Evolutionary conservation across 1,140 invertebrate genomes (phyloP).

Genomic region (Penaeus japonicus): DNA sequence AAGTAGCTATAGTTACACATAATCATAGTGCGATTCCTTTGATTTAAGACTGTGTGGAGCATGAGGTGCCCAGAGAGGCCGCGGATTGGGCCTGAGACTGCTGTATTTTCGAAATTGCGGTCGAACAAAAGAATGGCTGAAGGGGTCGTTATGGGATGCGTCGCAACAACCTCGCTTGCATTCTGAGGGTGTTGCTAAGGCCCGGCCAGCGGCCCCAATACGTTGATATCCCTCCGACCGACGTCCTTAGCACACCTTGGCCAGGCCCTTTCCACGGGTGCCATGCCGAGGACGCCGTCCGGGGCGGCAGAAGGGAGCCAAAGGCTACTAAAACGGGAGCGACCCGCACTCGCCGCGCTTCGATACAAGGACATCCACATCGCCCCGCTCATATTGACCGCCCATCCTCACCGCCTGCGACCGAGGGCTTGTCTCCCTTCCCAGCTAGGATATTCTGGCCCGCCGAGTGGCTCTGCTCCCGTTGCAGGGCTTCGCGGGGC

Average conservation of each 20-base stretch:
- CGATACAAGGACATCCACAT: constrained; percentile 51
- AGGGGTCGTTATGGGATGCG: constrained; percentile 41
- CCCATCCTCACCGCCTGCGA: background rate
- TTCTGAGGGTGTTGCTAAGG: background rate
- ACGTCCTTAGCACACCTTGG: background rate
- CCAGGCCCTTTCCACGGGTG: background rate
- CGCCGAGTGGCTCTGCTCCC: background rate
- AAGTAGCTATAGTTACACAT: background rate
- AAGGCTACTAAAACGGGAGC: constrained; percentile 36
- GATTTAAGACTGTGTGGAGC: background rate
- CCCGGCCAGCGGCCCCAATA: background rate
- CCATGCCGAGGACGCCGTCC: background rate
- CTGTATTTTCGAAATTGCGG: constrained; percentile 35
- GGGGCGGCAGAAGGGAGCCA: background rate
- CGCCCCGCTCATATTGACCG: constrained; percentile 26
- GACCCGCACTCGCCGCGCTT: constrained; percentile 26
- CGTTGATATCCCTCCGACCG: background rate
- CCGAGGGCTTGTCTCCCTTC: too few species aligned
- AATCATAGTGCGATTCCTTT: background rate
- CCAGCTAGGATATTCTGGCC: too few species aligned
- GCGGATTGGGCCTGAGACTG: background rate
- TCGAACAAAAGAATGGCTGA: constrained; percentile 50
- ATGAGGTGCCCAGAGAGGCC: background rate
- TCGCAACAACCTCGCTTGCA: constrained; percentile 40
- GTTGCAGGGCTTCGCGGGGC: background rate